phyloP scores from a whole-genome alignment of 2,888 invertebrate genomes.

The Litoditis marina region DNA sequence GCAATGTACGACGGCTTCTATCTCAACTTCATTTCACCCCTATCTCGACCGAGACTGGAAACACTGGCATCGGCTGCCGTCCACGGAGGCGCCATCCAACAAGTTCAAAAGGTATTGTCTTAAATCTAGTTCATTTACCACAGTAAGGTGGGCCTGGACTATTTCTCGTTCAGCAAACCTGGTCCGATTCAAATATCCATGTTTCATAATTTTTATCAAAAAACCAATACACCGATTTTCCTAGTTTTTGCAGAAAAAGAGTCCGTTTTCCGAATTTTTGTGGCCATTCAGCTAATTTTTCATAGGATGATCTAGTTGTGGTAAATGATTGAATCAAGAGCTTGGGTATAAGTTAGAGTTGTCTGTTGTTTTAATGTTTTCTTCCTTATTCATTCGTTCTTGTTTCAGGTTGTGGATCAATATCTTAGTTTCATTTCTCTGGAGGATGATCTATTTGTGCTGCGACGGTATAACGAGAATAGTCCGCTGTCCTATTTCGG shows the following conservation, averaged over 20 bases:
- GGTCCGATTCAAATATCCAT: too few species aligned
- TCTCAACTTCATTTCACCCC: conserved; percentile 87
- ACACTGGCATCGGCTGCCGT: conserved; percentile 88
- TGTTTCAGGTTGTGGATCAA: conserved; percentile 81
- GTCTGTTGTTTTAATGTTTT: neutral
- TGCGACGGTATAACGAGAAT: conserved; percentile 81
- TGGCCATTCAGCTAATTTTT: too few species aligned
- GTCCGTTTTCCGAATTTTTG: too few species aligned
- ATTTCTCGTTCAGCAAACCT: neutral
- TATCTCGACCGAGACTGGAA: conserved; percentile 77
- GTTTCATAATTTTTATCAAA: too few species aligned
- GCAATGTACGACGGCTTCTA: conserved; percentile 92
- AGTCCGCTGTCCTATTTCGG: conserved; percentile 70
- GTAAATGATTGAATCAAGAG: too few species aligned
- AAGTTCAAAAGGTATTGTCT: conserved; percentile 72
- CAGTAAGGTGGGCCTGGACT: neutral
- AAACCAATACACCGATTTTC: too few species aligned
- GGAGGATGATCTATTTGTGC: conserved; percentile 88
- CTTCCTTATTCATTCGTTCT: neutral
- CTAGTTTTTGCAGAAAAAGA: too few species aligned
- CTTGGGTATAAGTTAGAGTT: neutral
- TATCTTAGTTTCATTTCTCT: conserved; percentile 95
- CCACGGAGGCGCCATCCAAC: conserved; percentile 80
- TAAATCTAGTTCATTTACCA: neutral
- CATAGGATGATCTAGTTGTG: too few species aligned